A percentile compares a stretch with the other conserved stretches of the same genome.
These are phyloP conservation scores for Microplitis mediator DNA, from an alignment of 1,140 invertebrate genomes.

Conservation along the genomic window DNA sequence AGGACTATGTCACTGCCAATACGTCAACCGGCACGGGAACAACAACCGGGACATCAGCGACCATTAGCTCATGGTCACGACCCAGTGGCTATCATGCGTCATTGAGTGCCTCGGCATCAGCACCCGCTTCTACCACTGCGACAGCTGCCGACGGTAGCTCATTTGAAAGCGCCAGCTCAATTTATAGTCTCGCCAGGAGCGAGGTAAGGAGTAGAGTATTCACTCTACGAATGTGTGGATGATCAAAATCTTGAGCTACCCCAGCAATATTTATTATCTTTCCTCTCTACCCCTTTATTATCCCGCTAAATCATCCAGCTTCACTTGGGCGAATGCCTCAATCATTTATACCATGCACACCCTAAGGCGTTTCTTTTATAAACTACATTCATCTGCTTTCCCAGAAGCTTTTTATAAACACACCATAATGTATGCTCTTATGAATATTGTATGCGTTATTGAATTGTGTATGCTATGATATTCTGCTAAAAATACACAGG, in stretches of 20 bases:
- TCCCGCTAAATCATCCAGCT: too few relatives aligned
- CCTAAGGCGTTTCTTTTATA: background rate
- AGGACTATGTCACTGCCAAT: slow-evolving; percentile 88
- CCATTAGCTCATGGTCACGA: slow-evolving; percentile 56
- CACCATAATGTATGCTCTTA: background rate
- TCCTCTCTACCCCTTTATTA: too few relatives aligned
- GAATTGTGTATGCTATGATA: background rate
- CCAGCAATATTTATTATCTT: too few relatives aligned
- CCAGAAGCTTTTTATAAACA: too few relatives aligned
- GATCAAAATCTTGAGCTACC: too few relatives aligned
- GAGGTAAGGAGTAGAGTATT: slow-evolving; percentile 58
- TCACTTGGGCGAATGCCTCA: too few relatives aligned
- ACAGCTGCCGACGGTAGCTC: slow-evolving; percentile 74
- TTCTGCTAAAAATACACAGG: slow-evolving; percentile 35
- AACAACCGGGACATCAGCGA: slow-evolving; percentile 60
- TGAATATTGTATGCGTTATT: slow-evolving; percentile 8
- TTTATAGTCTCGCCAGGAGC: slow-evolving; percentile 75
- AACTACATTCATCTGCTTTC: background rate
- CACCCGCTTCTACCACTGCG: slow-evolving; percentile 62
- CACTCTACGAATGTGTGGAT: too few relatives aligned
- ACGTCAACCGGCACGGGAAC: slow-evolving; percentile 74
- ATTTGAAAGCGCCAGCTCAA: slow-evolving; percentile 80
- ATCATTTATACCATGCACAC: too few relatives aligned
- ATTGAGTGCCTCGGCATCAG: slow-evolving; percentile 52
- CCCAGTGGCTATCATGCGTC: slow-evolving; percentile 44